Percentiles rank a stretch among this genome's conserved stretches.
Conservation (phyloP, 2,113 vertebrate genomes). For the Zeus faber region DNA sequence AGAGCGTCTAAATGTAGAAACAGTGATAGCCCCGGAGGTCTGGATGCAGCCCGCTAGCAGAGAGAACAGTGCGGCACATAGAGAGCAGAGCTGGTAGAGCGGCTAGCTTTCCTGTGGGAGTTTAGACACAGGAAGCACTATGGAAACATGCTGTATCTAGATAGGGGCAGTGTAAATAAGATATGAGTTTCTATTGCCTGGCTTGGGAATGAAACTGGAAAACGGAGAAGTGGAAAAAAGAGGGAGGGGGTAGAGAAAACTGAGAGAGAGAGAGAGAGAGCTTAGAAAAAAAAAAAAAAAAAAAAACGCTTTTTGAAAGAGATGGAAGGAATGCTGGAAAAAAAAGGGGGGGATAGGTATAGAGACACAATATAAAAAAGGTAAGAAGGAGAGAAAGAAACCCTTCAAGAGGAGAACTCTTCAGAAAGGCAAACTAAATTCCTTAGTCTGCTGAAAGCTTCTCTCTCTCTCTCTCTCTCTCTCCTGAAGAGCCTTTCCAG, state of each 20-base stretch:
- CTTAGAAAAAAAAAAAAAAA: neutral
- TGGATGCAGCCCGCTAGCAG: slow-evolving; percentile 40
- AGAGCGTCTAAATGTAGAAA: slow-evolving; percentile 55
- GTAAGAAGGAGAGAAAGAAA: slow-evolving; percentile 2
- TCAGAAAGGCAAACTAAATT: slow-evolving; percentile 56
- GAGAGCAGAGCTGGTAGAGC: slow-evolving; percentile 33
- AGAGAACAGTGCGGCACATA: slow-evolving; percentile 14
- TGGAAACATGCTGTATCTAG: slow-evolving; percentile 64
- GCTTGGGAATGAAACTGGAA: slow-evolving; percentile 60
- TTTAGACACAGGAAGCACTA: slow-evolving; percentile 57
- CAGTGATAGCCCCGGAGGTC: slow-evolving; percentile 51
- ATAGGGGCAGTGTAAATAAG: slow-evolving; percentile 63
- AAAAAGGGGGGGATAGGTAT: slow-evolving; percentile 9
- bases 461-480: slow-evolving; percentile 46
- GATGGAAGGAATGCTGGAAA: slow-evolving; percentile 19
- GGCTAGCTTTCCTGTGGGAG: slow-evolving; percentile 59
- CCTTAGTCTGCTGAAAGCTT: slow-evolving; percentile 45
- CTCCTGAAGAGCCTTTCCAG: slow-evolving; percentile 59
- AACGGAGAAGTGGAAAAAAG: slow-evolving; percentile 42
- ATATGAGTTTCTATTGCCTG: slow-evolving; percentile 59
- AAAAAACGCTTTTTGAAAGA: slow-evolving; percentile 23
- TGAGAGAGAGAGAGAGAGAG: slow-evolving; percentile 25
- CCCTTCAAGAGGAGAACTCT: slow-evolving; percentile 35
- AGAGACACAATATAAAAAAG: slow-evolving; percentile 9
- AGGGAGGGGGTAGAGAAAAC: neutral